These are phyloP conservation scores for Pitangus sulphuratus DNA, from an alignment of 2,797 vertebrate genomes.

Conservation along the genomic window DNA sequence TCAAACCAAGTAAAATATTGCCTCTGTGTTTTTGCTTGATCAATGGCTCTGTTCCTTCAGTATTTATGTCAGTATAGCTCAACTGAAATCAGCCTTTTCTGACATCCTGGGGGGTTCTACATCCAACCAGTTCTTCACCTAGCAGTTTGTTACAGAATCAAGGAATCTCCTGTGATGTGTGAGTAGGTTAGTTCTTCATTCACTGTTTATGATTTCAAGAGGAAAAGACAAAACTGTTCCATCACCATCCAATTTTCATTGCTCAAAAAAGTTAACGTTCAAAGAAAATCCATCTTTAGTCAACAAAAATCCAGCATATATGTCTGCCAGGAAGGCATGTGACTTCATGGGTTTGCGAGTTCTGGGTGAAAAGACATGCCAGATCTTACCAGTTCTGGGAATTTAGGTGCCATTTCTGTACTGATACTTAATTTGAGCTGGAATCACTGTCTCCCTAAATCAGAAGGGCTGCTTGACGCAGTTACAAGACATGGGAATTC, in stretches of 20 bases:
- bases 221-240: neutral
- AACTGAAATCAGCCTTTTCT: neutral
- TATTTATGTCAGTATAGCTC: neutral
- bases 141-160: neutral
- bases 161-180: neutral
- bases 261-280: neutral
- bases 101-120: neutral
- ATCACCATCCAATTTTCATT: neutral
- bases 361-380: neutral
- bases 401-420: neutral
- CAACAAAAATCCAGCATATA: neutral
- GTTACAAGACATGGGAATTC: neutral
- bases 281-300: neutral
- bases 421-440: neutral
- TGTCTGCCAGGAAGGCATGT: neutral
- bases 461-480: neutral
- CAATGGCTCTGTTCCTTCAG: neutral
- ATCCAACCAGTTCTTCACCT: neutral
- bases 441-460: neutral
- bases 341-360: neutral
- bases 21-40: neutral
- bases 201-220: neutral
- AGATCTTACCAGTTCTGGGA: neutral
- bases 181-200: neutral
- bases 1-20: neutral